Base-by-base conservation (phyloP, 1,140 invertebrate genomes). In the Hylaeus volcanicus region DNA sequence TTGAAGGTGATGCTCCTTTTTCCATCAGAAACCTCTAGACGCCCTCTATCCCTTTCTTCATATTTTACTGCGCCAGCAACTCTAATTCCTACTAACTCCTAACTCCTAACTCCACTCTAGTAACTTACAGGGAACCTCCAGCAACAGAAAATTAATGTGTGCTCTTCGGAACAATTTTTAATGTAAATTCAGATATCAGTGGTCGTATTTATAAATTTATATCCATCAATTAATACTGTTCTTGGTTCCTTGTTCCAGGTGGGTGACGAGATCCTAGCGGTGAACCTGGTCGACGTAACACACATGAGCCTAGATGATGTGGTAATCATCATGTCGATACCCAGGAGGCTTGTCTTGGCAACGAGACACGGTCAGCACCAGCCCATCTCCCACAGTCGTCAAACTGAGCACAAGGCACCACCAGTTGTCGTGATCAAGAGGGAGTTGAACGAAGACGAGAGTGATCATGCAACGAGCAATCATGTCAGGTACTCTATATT, bases 271-370 rank as follows among this genome's bases (percentile, higher is more conserved):
- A 99, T 99, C 90, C 94, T 99, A 83, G 98, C 98, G 5, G 98
- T 99, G 55, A 99, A 99, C 94, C 94, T 99, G 89, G 98, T 99
- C 68, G 98, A 99, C 90, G 98, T 99, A 83, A 97, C 97, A 74
- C 96, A 97, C 88, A 99, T 99, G 98, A 98, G 97, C 84, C 94
- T 99, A 83, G 99, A 99, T 92, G 99, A 99, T 93, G 98, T 99
- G 60, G 99, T 99, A 72, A 99, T 99, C 88, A 98, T 99, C 88
- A 99, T 99, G 98, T 99, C 98, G 86, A 99, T 99, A 93, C 99
- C 99, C 1, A 95, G 98, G 88, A 95, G 99, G 86, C 95, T 99
- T 86, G 96, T 99, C 41, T 95, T 99, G 70, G 98, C 98, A 79
- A 99, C 98, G 64, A 95, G 98, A 82, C 97, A 96, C 88, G 94